Evolutionary conservation across 1,140 invertebrate genomes (phyloP), one percentile per base, ranked within the genome.

Genomic region (Medauroidea extradentata): DNA sequence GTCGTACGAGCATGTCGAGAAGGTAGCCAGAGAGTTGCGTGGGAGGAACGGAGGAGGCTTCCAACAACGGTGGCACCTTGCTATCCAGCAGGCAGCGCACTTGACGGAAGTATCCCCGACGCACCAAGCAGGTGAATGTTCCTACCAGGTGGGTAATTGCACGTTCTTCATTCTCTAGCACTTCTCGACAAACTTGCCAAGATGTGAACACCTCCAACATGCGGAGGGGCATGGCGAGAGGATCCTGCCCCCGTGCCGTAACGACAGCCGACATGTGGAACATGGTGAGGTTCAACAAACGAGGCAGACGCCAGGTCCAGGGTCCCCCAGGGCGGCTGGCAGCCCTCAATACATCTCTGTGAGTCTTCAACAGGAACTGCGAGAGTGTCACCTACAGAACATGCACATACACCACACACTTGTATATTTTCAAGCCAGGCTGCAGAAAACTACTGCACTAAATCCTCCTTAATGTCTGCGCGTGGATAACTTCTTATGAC

Each of bases 191-290:
- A 4, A 79, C 73, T 14, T 83, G 73, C 8, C 75, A 70, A 51
- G 80, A 81, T 34, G 88, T 90, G 61, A 89, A 91, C n/a, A 88
- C 81, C 73, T 92, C 89, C 66, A 91, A 69, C 71, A 89, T 85
- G 67, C 90, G 77, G 38, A 92, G 74, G 1, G 89, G 87, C 57
- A 90, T 84, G n/a, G 89, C 87, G 66, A 89, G 76, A 3, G 84
- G 81, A 42, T 82, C 71, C 8, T 66, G 67, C n/a, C 65, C 64
- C 63, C 74, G 77, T 23, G 72, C 63, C 29, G 29, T 11, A 16
- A 78, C 42, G 21, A 21, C 34, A 29, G 29, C 39, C 13, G 46
- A 48, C 38, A 57, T 14, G 9, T 57, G 42, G 11, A 29, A 11
- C 4, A 51, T 16, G 24, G 42, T 53, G 19, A 81, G 70, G 53